Evolutionary conservation across 2,113 vertebrate genomes (phyloP).

Genomic region (Tympanuchus pallidicinctus): DNA sequence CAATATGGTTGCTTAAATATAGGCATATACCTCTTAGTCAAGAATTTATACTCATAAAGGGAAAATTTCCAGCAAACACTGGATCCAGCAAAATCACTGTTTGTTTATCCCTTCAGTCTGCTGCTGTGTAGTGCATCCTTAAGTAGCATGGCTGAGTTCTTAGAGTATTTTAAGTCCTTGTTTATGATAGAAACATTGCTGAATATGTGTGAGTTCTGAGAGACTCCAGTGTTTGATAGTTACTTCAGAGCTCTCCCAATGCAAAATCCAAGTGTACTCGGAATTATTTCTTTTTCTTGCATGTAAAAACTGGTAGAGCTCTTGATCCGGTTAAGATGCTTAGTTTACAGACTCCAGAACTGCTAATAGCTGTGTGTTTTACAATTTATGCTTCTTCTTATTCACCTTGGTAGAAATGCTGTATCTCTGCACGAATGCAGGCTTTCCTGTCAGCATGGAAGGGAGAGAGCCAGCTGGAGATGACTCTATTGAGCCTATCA

Average conservation of each 20-base stretch:
- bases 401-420: not conserved
- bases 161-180: not conserved
- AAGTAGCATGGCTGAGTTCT: not conserved
- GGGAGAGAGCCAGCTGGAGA: not conserved
- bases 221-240: not conserved
- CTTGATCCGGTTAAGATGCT: not conserved
- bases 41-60: not conserved
- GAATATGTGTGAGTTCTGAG: not conserved
- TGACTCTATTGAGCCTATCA: not conserved
- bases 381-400: not conserved
- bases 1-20: not conserved
- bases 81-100: not conserved
- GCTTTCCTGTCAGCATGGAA: not conserved
- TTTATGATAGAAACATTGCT: not conserved
- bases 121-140: rapidly evolving
- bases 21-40: not conserved
- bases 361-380: rapidly evolving
- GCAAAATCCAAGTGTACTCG: not conserved
- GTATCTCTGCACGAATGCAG: rapidly evolving
- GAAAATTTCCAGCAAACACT: not conserved
- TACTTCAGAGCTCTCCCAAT: not conserved
- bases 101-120: not conserved
- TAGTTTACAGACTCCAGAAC: not conserved
- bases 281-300: not conserved
- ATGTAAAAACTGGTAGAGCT: not conserved